Evolutionary conservation across 2,888 invertebrate genomes (phyloP).

Genomic region (Chaetogeoica ovagalla): DNA sequence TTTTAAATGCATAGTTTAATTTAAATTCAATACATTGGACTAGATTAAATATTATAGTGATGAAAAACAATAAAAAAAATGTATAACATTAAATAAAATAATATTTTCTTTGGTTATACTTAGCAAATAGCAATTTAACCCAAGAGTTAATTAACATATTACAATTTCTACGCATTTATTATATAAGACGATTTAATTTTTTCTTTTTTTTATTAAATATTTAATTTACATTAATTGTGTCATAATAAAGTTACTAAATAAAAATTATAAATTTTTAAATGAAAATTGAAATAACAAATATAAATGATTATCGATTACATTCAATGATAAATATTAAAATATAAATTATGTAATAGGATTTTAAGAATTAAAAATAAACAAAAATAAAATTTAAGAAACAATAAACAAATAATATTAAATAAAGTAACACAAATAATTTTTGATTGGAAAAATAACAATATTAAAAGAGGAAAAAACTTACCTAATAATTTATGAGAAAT

Average conservation of each 20-base stretch:
- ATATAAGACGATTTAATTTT: neutral
- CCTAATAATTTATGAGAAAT: too few species aligned
- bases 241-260: neutral
- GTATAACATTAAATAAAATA: slow-evolving; percentile 5
- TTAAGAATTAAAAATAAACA: too few species aligned
- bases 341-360: neutral
- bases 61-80: neutral
- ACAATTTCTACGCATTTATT: too few species aligned
- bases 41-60: slow-evolving; percentile 24
- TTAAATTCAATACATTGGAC: slow-evolving; percentile 23
- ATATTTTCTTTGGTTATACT: slow-evolving; percentile 8
- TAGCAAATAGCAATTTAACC: slow-evolving; percentile 4
- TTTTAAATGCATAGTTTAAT: neutral
- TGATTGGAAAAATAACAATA: too few species aligned
- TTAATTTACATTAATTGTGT: neutral
- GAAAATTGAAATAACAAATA: neutral
- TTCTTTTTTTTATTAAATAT: neutral
- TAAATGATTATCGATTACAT: neutral
- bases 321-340: neutral
- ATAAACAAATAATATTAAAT: too few species aligned
- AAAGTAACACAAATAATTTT: too few species aligned
- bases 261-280: neutral
- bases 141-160: neutral
- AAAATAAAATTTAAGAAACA: too few species aligned
- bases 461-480: too few species aligned